phyloP scores from a whole-genome alignment of 2,888 invertebrate genomes.

The Junonia oenone region DNA sequence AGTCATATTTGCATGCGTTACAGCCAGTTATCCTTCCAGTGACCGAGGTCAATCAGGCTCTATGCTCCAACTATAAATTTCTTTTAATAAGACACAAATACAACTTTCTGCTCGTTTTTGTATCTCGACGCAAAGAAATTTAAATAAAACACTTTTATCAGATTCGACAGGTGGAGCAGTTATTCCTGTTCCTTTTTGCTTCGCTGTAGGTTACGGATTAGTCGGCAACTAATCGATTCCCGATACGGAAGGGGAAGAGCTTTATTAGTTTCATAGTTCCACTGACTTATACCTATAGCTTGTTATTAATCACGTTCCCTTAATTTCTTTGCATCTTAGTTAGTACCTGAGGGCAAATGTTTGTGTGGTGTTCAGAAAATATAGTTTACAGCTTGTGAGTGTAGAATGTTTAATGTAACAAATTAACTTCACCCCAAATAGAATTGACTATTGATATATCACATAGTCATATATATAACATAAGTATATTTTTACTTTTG shows the following conservation, averaged over 20 bases:
- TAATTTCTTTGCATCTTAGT: background rate
- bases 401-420: too few species aligned
- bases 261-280: conserved; percentile 43
- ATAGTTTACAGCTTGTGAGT: background rate
- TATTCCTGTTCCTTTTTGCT: conserved; percentile 62
- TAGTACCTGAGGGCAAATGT: background rate
- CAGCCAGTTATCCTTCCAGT: conserved; percentile 64
- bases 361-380: background rate
- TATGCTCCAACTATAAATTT: conserved; percentile 77
- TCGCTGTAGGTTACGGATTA: conserved; percentile 78
- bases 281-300: conserved; percentile 11
- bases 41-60: conserved; percentile 76
- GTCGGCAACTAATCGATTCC: conserved; percentile 67
- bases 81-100: conserved; percentile 79
- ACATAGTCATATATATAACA: too few species aligned
- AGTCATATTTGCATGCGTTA: conserved; percentile 55
- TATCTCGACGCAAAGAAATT: conserved; percentile 70
- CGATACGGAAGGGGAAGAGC: conserved; percentile 59
- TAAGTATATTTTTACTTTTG: too few species aligned
- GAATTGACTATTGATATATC: too few species aligned
- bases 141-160: conserved; percentile 79
- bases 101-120: conserved; percentile 70
- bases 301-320: conserved; percentile 11
- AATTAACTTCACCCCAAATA: too few species aligned
- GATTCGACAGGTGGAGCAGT: conserved; percentile 75